phyloP scores from a whole-genome alignment of 92 coral and sea anemone species.

The Nematostella vectensis region DNA sequence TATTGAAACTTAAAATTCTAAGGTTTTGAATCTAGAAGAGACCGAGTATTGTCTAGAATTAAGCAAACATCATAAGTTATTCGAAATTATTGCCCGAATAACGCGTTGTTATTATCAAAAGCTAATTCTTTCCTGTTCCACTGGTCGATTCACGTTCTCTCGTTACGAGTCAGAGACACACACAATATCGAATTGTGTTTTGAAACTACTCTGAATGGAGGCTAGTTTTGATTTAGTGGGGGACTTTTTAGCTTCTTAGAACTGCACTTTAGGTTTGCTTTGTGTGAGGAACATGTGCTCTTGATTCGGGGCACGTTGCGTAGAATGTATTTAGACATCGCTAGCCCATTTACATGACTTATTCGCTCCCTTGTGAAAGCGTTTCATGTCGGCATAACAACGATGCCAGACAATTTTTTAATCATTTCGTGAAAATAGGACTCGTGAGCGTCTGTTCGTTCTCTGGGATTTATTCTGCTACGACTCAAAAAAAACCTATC shows the following conservation, averaged over 20 bases:
- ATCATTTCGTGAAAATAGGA: background rate
- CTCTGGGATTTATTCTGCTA: conserved; percentile 28
- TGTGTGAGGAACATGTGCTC: conserved; percentile 26
- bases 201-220: conserved; percentile 4
- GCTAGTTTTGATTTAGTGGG: conserved; percentile 12
- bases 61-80: background rate
- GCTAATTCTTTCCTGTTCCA: background rate
- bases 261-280: conserved; percentile 5
- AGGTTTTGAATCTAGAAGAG: background rate
- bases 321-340: conserved; percentile 27
- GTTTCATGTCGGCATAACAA: conserved; percentile 47
- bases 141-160: conserved; percentile 24
- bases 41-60: background rate
- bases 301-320: conserved; percentile 32
- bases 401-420: conserved; percentile 1
- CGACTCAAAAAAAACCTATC: conserved; percentile 1
- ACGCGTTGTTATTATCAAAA: background rate
- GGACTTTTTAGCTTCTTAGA: conserved; percentile 8
- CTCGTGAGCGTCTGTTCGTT: background rate
- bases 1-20: conserved; percentile 8
- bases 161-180: conserved; percentile 3
- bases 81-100: background rate
- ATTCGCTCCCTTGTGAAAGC: conserved; percentile 12
- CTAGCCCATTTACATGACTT: conserved; percentile 29
- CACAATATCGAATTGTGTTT: conserved; percentile 8